phyloP scores from a whole-genome alignment of 2,797 vertebrate species.

The Smutsia gigantea region DNA sequence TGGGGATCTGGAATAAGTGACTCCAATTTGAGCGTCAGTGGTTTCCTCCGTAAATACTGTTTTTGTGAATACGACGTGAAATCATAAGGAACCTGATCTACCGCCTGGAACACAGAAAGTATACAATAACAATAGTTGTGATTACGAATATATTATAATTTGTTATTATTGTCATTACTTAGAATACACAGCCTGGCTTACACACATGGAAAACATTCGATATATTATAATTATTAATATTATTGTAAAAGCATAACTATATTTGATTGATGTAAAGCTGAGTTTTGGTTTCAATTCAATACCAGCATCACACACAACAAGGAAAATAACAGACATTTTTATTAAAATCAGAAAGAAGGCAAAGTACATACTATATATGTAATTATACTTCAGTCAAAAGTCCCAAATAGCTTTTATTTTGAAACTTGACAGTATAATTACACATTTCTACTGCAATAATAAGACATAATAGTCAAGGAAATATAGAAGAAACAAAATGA shows the following conservation, averaged over 20 bases:
- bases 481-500: conserved; percentile 40
- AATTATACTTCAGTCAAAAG: conserved; percentile 64
- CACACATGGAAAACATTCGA: not conserved
- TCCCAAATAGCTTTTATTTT: conserved; percentile 63
- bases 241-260: not conserved
- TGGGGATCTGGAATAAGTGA: not conserved
- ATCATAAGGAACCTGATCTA: not conserved
- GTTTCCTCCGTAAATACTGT: not conserved
- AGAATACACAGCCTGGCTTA: not conserved
- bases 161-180: not conserved
- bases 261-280: not conserved
- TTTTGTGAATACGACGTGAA: not conserved
- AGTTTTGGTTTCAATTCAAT: conserved; percentile 15
- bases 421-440: conserved; percentile 65
- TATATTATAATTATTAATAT: not conserved
- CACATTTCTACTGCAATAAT: conserved; percentile 59
- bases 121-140: not conserved
- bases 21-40: not conserved
- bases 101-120: not conserved
- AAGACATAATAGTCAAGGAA: conserved; percentile 44
- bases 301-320: not conserved
- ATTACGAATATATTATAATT: not conserved
- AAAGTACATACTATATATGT: not conserved
- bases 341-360: conserved; percentile 48
- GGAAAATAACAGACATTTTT: conserved; percentile 32